Evolutionary conservation across 2,797 vertebrate species (phyloP), one percentile per base, ranked within the genome.

Genomic region (Echeneis naucrates): DNA sequence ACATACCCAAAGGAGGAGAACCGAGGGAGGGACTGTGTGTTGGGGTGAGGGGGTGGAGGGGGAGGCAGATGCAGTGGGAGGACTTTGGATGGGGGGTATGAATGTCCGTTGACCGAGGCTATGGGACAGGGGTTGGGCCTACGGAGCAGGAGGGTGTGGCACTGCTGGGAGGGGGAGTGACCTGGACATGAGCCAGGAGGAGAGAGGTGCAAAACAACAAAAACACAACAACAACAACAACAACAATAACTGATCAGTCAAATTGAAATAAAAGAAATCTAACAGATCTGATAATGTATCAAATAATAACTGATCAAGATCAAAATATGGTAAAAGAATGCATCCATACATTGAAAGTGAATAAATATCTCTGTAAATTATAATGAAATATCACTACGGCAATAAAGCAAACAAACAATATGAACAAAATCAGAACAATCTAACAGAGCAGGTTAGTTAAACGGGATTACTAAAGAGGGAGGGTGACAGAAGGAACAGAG

Each of bases 1-100:
- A 94, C 92, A 90, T 97, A 97, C 91, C 96, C 96, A 91, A 97
- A 97, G 85, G 96, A 97, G 95, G 96, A 97, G 95, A 97, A 97
- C 91, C 95, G 93, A 83, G 92, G 91, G 67, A 91, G 95, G 89
- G 95, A 92, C 86, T 94, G 95, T 90, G 93, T 88, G 91, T 92
- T 89, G 81, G 92, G 91, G 85, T 95, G 94, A 79, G 93, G 90
- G 89, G 90, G 85, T 75, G 94, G 93, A 75, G 95, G 95, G 82
- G 94, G 91, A 88, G 93, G 88, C 76, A 94, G 88, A 84, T 92
- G 94, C 70, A 94, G 80, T 82, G 95, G 95, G 88, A 96, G 93
- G 90, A 94, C 93, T 93, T 95, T 95, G 92, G 93, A 87, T 77
- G 94, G 94, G 89, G 95, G 94, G 91, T 94, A 93, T 87, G 93